Conservation (phyloP, 37 sponge, comb jelly and placozoan genomes). For the Hexactinellida sp. region DNA sequence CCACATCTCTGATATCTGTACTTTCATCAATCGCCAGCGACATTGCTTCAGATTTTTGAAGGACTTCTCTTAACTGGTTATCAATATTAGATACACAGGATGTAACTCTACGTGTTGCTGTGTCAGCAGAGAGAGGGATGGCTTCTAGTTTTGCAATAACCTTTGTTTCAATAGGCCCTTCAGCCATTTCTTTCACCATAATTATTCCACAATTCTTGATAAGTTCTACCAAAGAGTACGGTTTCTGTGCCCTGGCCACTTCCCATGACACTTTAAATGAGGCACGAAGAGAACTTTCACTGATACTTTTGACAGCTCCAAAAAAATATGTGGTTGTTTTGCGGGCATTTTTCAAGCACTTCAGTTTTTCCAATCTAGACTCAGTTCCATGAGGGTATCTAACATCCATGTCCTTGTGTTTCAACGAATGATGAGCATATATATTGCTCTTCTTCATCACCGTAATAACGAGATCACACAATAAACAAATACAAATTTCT, state of each 20-base stretch:
- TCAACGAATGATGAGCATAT: too few relatives aligned
- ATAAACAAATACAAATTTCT: background rate
- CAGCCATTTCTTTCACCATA: background rate
- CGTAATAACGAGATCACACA: background rate
- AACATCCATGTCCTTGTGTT: background rate
- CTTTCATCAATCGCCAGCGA: too few relatives aligned
- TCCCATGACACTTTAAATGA: background rate
- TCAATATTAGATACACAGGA: too few relatives aligned
- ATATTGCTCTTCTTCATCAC: background rate
- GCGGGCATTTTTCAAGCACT: background rate
- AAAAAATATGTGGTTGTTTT: background rate
- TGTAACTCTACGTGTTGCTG: too few relatives aligned
- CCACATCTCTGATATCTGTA: background rate
- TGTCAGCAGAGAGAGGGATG: too few relatives aligned
- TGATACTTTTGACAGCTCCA: background rate
- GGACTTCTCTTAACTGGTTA: too few relatives aligned
- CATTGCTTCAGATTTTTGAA: too few relatives aligned
- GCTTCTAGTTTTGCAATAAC: too few relatives aligned
- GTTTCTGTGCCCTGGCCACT: background rate
- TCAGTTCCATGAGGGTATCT: background rate
- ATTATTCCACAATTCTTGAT: background rate
- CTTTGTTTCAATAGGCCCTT: too few relatives aligned
- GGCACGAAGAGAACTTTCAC: background rate
- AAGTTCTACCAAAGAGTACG: background rate
- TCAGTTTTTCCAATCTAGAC: background rate